These are phyloP conservation scores for Eilema caniola DNA, from an alignment of 2,888 invertebrate species.

Conservation along the genomic window DNA sequence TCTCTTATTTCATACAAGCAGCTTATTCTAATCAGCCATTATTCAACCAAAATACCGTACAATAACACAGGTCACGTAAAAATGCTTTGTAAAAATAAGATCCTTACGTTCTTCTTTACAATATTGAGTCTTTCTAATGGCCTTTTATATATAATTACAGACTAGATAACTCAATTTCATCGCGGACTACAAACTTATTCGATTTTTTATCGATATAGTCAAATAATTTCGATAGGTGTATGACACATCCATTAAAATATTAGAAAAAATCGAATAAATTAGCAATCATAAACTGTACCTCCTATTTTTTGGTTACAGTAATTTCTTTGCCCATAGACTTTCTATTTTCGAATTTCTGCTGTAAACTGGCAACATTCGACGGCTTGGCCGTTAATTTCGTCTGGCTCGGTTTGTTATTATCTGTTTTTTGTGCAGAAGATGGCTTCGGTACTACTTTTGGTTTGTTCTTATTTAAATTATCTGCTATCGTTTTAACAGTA, in stretches of 20 bases:
- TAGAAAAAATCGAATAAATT: constrained; percentile 50
- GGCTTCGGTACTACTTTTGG: constrained; percentile 83
- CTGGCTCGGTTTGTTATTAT: constrained; percentile 70
- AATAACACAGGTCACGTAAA: constrained; percentile 27
- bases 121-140: constrained; percentile 45
- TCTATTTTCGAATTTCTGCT: constrained; percentile 92
- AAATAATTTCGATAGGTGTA: background rate
- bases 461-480: constrained; percentile 81
- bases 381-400: constrained; percentile 85
- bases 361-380: constrained; percentile 92
- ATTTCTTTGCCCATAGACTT: constrained; percentile 81
- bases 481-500: constrained; percentile 79
- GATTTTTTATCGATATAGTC: constrained; percentile 6
- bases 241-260: background rate
- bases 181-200: constrained; percentile 23
- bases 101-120: constrained; percentile 48
- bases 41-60: constrained; percentile 24
- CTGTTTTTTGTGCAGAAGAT: constrained; percentile 66
- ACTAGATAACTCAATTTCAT: constrained; percentile 54
- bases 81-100: constrained; percentile 46
- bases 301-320: constrained; percentile 69
- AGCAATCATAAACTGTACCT: constrained; percentile 33
- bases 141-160: constrained; percentile 54
- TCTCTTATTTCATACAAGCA: constrained; percentile 22
- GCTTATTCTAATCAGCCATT: constrained; percentile 38